Base-by-base conservation (phyloP, 2,888 invertebrate species). In the Anarsia innoxiella region DNA sequence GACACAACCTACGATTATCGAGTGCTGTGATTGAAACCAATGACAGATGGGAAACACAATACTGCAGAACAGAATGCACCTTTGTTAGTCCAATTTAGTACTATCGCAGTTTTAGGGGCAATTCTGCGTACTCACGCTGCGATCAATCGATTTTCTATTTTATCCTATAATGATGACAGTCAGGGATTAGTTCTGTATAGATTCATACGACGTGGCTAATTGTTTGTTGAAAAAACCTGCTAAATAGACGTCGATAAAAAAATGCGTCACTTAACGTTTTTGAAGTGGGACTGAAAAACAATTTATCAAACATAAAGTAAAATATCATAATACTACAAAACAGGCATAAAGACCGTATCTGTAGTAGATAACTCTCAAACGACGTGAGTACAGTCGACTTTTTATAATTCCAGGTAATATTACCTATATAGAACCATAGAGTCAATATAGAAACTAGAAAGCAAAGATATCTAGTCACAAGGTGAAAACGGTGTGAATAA, bases 41-140 rank as follows among this genome's bases (percentile, higher is more conserved):
- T 74, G 82, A 82, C 82, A 84, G 80, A 82, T 83, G 83, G 71
- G 57, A 53, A 49, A 58, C 50, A 79, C 74, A 79, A 79, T 69
- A 53, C 51, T 37, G 46, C 49, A n/a, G n/a, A n/a, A 51, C 49
- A 53, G 53, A 58, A 64, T 56, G 48, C 53, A 46, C 62, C 64
- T 75, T 80, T 79, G 80, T 72, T 56, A 46, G 56, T 44, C 55
- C 69, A 73, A 74, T 78, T 66, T 51, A 57, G 66, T 70, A 66
- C 62, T 60, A 65, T 58, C 49, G 49, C 54, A 64, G 60, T 60
- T 67, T 59, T 57, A 57, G 69, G 80, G 79, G 71, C 66, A 73
- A 66, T 77, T 72, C 63, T 67, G 70, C 79, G 65, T 66, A 71
- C 66, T 80, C 80, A 82, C 56, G 55, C 50, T 45, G 48, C 53